Evolutionary conservation across 2,113 vertebrate species (phyloP).

Genomic region (Pristiophorus japonicus): DNA sequence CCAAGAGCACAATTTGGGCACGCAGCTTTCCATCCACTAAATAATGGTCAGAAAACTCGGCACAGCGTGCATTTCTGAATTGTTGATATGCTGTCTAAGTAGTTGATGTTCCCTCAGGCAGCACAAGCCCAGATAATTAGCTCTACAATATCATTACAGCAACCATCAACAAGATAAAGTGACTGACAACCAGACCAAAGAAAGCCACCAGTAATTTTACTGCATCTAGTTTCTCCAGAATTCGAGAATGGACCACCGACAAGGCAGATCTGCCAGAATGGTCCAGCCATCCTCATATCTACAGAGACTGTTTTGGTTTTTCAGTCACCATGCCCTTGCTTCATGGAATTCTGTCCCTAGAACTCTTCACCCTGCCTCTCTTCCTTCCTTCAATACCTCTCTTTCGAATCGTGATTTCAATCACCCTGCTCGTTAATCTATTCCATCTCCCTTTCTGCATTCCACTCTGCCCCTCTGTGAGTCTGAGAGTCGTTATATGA

Average conservation of each 20-base stretch:
- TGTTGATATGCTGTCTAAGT: not conserved
- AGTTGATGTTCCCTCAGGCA: not conserved
- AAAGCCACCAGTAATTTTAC: not conserved
- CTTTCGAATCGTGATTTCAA: not conserved
- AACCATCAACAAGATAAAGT: not conserved
- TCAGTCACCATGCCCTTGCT: not conserved
- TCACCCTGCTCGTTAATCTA: not conserved
- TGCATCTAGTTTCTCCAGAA: not conserved
- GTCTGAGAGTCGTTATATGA: not conserved
- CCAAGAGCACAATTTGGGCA: not conserved
- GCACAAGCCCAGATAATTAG: conserved; percentile 6
- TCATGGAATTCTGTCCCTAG: not conserved
- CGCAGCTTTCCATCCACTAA: not conserved
- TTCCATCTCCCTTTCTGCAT: not conserved
- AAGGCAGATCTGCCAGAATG: not conserved
- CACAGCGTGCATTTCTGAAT: not conserved
- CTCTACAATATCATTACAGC: not conserved
- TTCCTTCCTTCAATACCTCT: not conserved
- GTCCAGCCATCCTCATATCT: not conserved
- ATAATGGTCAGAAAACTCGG: not conserved
- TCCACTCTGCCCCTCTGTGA: not conserved
- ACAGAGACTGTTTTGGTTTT: not conserved
- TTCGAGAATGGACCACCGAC: not conserved
- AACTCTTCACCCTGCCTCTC: not conserved
- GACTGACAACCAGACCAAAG: not conserved